These are phyloP conservation scores for Julus scandinavius DNA, from an alignment of 2,888 invertebrate species.

Conservation along the genomic window DNA sequence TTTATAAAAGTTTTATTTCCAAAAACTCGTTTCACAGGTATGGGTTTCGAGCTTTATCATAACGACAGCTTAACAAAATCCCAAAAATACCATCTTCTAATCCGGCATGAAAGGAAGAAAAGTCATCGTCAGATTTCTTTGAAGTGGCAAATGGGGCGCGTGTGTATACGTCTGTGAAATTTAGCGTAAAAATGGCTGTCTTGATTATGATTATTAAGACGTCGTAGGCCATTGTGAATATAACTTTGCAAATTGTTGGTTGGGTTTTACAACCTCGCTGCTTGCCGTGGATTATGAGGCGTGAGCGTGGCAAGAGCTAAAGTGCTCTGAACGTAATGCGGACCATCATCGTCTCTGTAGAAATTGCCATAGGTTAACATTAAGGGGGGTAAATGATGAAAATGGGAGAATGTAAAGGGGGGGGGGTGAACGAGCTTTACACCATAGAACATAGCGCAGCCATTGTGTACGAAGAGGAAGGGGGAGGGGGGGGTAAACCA, in stretches of 20 bases:
- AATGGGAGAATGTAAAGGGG: not conserved
- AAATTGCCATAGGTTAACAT: constrained; percentile 46
- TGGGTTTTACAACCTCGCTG: constrained; percentile 13
- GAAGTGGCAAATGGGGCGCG: not conserved
- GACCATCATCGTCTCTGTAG: constrained; percentile 24
- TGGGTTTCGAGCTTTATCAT: not conserved
- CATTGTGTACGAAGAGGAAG: not conserved
- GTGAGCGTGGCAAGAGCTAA: constrained; percentile 27
- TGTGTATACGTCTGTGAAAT: constrained; percentile 49
- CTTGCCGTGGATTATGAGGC: constrained; percentile 31
- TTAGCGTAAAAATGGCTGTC: constrained; percentile 50
- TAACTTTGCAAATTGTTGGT: constrained; percentile 37
- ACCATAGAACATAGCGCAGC: no score
- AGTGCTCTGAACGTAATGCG: not conserved
- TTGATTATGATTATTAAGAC: constrained; percentile 52
- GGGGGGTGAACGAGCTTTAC: not conserved
- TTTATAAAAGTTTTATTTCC: not conserved
- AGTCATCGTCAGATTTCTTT: not conserved
- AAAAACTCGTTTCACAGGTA: not conserved
- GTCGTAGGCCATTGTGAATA: constrained; percentile 27
- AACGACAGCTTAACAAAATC: not conserved
- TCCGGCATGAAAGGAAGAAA: not conserved
- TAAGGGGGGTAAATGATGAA: constrained; percentile 21
- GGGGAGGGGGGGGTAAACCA: not conserved
- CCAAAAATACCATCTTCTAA: not conserved